Evolutionary conservation across 2,888 invertebrate species (phyloP).

Genomic region (Tinea pellionella): DNA sequence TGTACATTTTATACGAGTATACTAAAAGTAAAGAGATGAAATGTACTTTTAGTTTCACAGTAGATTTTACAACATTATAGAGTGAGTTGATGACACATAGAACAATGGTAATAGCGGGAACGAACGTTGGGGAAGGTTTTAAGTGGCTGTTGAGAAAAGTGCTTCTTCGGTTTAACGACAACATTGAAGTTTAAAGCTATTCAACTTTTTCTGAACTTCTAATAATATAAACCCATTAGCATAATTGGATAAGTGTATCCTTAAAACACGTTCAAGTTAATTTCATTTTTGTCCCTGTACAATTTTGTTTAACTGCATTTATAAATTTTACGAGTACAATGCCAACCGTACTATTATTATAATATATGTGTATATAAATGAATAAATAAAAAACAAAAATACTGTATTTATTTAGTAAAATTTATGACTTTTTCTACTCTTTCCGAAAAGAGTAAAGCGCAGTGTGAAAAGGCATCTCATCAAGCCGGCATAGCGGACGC

Average conservation of each 20-base stretch:
- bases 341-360: too few relatives aligned
- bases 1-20: background rate
- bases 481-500: too few relatives aligned
- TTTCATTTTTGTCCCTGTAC: background rate
- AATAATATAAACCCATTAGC: slow-evolving; percentile 1
- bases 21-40: background rate
- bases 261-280: background rate
- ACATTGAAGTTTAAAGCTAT: slow-evolving; percentile 5
- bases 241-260: background rate
- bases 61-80: slow-evolving; percentile 7
- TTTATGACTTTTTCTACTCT: too few relatives aligned
- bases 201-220: background rate
- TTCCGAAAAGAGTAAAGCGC: too few relatives aligned
- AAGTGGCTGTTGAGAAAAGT: slow-evolving; percentile 14
- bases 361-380: too few relatives aligned
- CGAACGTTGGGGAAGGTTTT: slow-evolving; percentile 11
- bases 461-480: too few relatives aligned
- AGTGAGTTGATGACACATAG: slow-evolving; percentile 13
- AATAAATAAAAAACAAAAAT: too few relatives aligned
- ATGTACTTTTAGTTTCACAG: background rate
- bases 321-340: too few relatives aligned
- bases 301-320: background rate
- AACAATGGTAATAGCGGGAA: slow-evolving; percentile 13
- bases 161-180: slow-evolving; percentile 13
- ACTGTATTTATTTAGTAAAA: too few relatives aligned